Conservation (phyloP, 1,140 invertebrate genomes). For the Drosophila prosaltans region DNA sequence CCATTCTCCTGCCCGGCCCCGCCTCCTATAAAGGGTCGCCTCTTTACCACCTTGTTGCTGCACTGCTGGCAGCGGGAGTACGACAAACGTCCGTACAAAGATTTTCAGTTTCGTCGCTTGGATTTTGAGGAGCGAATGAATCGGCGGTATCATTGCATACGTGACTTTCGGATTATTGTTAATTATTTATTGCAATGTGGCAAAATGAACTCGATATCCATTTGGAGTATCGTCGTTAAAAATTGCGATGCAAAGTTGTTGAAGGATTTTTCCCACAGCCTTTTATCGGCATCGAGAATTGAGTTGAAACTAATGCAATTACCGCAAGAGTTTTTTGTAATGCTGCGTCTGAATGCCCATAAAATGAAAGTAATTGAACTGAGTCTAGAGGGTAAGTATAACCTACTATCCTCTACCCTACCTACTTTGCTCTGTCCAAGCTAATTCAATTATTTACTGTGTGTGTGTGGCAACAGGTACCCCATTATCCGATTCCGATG, state of each 20-base stretch:
- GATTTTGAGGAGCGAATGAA: slow-evolving; percentile 68
- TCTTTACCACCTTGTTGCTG: slow-evolving; percentile 54
- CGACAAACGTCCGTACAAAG: slow-evolving; percentile 62
- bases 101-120: slow-evolving; percentile 59
- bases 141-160: slow-evolving; percentile 48
- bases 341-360: slow-evolving; percentile 45
- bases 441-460: not conserved
- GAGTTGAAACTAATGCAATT: slow-evolving; percentile 62
- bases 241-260: slow-evolving; percentile 42
- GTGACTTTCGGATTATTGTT: slow-evolving; percentile 60
- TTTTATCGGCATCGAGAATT: slow-evolving; percentile 34
- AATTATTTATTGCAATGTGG: slow-evolving; percentile 43
- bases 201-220: slow-evolving; percentile 31
- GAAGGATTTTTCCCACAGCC: slow-evolving; percentile 45
- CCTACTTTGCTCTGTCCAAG: no score
- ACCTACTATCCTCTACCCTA: not conserved
- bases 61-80: slow-evolving; percentile 78
- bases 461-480: slow-evolving; percentile 39
- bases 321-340: slow-evolving; percentile 63
- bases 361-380: slow-evolving; percentile 50
- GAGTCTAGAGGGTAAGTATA: slow-evolving; percentile 61
- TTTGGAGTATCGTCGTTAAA: slow-evolving; percentile 36
- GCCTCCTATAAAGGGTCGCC: slow-evolving; percentile 1
- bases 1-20: not conserved
- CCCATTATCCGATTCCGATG: slow-evolving; percentile 27